phyloP scores from a whole-genome alignment of 2,888 invertebrate species.

The Diloba caeruleocephala region DNA sequence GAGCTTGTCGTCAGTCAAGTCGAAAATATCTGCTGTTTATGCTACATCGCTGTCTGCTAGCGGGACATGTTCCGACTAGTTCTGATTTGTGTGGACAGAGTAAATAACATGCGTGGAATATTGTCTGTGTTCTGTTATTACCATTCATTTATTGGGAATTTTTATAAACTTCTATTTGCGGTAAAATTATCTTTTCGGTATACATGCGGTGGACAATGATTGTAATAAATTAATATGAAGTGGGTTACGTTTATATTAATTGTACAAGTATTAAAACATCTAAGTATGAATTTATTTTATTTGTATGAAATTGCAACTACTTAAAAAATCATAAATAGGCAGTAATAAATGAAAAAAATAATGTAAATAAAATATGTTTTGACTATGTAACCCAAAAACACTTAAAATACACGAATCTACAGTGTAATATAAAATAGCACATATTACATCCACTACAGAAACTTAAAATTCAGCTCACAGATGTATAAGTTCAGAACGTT shows the following conservation, averaged over 20 bases:
- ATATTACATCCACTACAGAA: constrained; percentile 29
- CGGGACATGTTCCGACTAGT: constrained; percentile 53
- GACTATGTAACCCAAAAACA: too few species aligned
- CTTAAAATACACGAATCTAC: too few species aligned
- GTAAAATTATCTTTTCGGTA: too few species aligned
- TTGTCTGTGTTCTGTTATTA: neutral
- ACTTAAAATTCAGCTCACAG: constrained; percentile 50
- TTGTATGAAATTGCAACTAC: too few species aligned
- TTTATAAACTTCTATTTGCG: too few species aligned
- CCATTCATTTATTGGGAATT: neutral
- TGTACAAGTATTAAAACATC: too few species aligned
- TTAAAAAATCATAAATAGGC: too few species aligned
- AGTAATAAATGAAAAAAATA: too few species aligned
- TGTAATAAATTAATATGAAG: too few species aligned
- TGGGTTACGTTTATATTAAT: too few species aligned
- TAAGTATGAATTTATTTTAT: too few species aligned
- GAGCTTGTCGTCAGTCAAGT: constrained; percentile 70
- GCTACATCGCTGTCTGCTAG: constrained; percentile 62
- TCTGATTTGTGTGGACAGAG: constrained; percentile 41
- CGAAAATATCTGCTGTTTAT: constrained; percentile 77
- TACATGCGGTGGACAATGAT: neutral
- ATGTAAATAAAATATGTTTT: too few species aligned
- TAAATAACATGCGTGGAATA: constrained; percentile 21
- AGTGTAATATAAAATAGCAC: neutral
- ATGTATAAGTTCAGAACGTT: constrained; percentile 57